Conservation (phyloP, 2,888 invertebrate genomes). For the Gastracanthus pulcherrimus region DNA sequence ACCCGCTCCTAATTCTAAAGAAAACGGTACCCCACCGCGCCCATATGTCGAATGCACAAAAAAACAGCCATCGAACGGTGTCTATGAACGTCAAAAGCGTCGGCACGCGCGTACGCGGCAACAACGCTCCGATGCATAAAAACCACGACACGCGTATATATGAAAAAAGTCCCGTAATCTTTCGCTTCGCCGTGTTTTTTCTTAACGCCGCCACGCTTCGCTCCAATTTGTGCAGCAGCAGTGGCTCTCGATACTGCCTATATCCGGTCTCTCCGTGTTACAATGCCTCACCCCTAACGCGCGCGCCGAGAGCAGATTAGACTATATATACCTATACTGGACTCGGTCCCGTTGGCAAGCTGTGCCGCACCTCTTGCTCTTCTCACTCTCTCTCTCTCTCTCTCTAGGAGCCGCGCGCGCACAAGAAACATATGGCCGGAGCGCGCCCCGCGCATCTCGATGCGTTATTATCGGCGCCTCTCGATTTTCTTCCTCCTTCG, state of each 20-base stretch:
- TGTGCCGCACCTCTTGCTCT: constrained; percentile 17
- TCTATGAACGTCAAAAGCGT: constrained; percentile 8
- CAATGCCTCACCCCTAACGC: constrained; percentile 3
- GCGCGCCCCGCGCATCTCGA: constrained; percentile 66
- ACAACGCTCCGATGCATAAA: not conserved
- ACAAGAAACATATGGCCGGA: not conserved
- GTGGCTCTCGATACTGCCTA: constrained; percentile 14
- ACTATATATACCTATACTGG: no score
- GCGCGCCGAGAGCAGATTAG: constrained; percentile 16
- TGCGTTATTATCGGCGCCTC: constrained; percentile 68
- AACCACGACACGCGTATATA: not conserved
- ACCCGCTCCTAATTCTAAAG: constrained; percentile 8
- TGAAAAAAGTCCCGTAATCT: not conserved
- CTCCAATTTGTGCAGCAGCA: constrained; percentile 18
- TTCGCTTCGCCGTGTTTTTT: constrained; percentile 3
- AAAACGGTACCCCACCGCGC: not conserved
- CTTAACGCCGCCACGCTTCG: not conserved
- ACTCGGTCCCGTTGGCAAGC: constrained; percentile 47
- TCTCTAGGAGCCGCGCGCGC: not conserved
- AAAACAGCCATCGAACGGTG: constrained; percentile 28
- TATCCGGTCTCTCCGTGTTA: constrained; percentile 18
- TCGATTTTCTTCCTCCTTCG: constrained; percentile 43
- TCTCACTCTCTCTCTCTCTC: no score
- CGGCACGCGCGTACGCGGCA: not conserved
- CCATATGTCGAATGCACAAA: constrained; percentile 33